These are phyloP conservation scores for Ectropis crepuscularia DNA, from an alignment of 2,888 invertebrate genomes.

Conservation along the genomic window DNA sequence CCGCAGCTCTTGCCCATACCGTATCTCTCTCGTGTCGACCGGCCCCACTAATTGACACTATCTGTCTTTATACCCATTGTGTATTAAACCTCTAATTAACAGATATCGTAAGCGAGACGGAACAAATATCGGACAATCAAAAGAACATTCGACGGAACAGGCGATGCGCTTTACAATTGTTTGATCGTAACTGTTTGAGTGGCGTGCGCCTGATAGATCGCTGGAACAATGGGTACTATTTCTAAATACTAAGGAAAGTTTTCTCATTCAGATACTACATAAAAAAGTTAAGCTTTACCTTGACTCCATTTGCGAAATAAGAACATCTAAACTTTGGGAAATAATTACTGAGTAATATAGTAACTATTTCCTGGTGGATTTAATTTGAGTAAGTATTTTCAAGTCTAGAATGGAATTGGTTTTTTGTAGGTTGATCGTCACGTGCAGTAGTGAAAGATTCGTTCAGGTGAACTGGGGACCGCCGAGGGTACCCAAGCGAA, in stretches of 20 bases:
- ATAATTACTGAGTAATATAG: no score
- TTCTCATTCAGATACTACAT: background rate
- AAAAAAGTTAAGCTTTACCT: no score
- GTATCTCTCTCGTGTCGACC: constrained; percentile 30
- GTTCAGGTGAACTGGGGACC: no score
- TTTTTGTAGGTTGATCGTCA: no score
- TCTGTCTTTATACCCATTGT: constrained; percentile 67
- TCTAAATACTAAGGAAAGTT: constrained; percentile 1
- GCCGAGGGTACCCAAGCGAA: no score
- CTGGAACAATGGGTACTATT: constrained; percentile 6
- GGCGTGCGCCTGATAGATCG: constrained; percentile 18
- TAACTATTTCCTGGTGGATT: no score
- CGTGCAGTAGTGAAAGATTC: no score
- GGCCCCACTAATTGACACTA: constrained; percentile 71
- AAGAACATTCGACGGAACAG: constrained; percentile 49
- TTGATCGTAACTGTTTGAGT: constrained; percentile 19
- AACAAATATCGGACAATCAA: constrained; percentile 63
- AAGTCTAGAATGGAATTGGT: no score
- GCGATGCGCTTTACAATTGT: constrained; percentile 46
- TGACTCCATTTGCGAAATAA: no score
- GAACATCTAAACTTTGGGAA: no score
- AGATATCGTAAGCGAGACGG: constrained; percentile 57
- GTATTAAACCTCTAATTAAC: constrained; percentile 70
- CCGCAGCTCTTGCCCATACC: constrained; percentile 13
- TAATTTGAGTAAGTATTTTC: no score